phyloP scores from a whole-genome alignment of 2,113 vertebrate genomes.

The Aegypius monachus region DNA sequence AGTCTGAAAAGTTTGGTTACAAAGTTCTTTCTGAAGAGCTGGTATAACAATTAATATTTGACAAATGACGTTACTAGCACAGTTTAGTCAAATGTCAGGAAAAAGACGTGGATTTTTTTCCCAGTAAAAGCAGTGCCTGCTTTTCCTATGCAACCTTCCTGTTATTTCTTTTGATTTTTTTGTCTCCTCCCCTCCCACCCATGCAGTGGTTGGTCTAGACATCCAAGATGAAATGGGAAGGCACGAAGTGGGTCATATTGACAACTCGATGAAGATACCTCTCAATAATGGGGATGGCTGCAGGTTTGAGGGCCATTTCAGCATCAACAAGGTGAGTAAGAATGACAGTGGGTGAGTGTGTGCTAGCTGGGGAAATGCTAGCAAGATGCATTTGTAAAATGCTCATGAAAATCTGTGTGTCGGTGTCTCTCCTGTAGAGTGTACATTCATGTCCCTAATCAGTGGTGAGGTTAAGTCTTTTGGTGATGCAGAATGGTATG shows the following conservation, averaged over 20 bases:
- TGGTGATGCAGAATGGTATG: background rate
- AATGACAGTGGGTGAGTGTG: background rate
- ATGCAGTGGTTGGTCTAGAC: constrained; percentile 92
- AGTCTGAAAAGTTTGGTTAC: background rate
- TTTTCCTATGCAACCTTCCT: background rate
- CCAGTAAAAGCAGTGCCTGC: background rate
- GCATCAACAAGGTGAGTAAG: constrained; percentile 90
- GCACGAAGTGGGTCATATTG: constrained; percentile 96
- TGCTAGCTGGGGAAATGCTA: background rate
- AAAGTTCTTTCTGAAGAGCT: background rate
- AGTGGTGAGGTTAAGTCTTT: background rate
- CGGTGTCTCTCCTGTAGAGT: background rate
- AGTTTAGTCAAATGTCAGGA: background rate
- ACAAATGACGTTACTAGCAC: background rate
- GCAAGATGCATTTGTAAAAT: background rate
- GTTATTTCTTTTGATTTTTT: background rate
- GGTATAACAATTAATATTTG: background rate
- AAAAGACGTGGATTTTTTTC: background rate
- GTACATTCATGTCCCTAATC: background rate
- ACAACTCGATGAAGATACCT: constrained; percentile 96
- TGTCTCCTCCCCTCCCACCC: background rate
- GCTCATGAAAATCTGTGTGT: background rate
- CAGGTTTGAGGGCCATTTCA: constrained; percentile 95
- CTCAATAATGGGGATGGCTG: constrained; percentile 89
- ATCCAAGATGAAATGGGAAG: constrained; percentile 99